These are phyloP conservation scores for Alviniconcha strummeri DNA, from an alignment of 2,888 invertebrate species.

Conservation along the genomic window DNA sequence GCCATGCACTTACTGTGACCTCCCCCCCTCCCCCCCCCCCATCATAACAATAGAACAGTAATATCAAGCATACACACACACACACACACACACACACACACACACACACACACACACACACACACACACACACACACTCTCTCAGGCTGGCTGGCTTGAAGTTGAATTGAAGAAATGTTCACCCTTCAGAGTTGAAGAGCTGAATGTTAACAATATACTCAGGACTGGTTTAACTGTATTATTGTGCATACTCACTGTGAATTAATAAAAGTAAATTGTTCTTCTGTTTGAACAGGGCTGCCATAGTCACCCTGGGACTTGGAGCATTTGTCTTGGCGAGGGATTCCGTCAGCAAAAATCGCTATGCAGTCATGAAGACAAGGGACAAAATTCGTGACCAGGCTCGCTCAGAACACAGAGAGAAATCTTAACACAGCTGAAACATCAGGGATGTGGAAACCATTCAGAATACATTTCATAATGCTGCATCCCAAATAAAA, in stretches of 20 bases:
- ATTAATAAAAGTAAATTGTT: background rate
- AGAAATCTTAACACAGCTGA: background rate
- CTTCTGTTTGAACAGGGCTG: conserved; percentile 34
- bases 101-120: background rate
- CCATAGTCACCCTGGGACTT: conserved; percentile 38
- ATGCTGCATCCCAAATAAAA: too few species aligned
- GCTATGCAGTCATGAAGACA: conserved; percentile 41
- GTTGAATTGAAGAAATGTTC: background rate
- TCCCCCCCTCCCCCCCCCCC: too few species aligned
- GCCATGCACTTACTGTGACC: too few species aligned
- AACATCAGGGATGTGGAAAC: too few species aligned
- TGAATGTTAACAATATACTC: too few species aligned
- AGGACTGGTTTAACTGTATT: too few species aligned
- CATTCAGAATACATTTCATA: too few species aligned
- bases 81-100: too few species aligned
- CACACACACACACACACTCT: background rate
- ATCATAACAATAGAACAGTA: too few species aligned
- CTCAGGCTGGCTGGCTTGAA: background rate
- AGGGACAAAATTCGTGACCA: conserved; percentile 39
- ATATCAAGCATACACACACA: too few species aligned
- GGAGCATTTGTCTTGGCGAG: conserved; percentile 36
- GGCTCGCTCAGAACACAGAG: conserved; percentile 35
- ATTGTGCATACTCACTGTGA: background rate
- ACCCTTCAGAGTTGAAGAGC: too few species aligned
- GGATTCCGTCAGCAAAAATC: conserved; percentile 39